These are phyloP conservation scores for Achlya flavicornis DNA, from an alignment of 2,888 invertebrate genomes.

Conservation along the genomic window DNA sequence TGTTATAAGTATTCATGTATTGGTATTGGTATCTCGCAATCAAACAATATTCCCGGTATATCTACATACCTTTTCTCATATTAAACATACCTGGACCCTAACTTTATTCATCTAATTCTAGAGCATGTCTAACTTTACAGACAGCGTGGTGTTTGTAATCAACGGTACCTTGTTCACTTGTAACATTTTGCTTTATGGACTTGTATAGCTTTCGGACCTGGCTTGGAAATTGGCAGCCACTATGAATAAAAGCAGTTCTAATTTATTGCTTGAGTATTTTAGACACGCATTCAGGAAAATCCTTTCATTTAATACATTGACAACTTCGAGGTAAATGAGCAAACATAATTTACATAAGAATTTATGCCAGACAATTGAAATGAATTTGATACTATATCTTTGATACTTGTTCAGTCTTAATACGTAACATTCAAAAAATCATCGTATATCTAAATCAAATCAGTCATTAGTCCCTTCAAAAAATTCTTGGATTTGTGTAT, in stretches of 20 bases:
- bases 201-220: conserved; percentile 6
- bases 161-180: conserved; percentile 22
- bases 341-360: too few relatives aligned
- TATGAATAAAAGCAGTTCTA: conserved; percentile 10
- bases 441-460: too few relatives aligned
- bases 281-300: neutral
- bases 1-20: too few relatives aligned
- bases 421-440: too few relatives aligned
- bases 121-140: conserved; percentile 9
- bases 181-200: conserved; percentile 27
- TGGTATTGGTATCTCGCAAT: neutral
- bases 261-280: neutral
- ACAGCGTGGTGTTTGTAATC: conserved; percentile 12
- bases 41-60: neutral
- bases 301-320: neutral
- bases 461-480: conserved; percentile 19
- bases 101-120: conserved; percentile 12
- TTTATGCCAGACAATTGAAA: too few relatives aligned
- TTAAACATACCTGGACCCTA: conserved; percentile 13
- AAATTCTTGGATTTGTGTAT: conserved; percentile 22
- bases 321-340: neutral
- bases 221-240: conserved; percentile 1
- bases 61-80: conserved; percentile 4
- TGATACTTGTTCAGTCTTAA: too few relatives aligned
- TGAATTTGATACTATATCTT: too few relatives aligned